Evolutionary conservation across 2,797 vertebrate genomes (phyloP), one percentile per base, ranked within the genome.

Genomic region (Myotis findleyi): DNA sequence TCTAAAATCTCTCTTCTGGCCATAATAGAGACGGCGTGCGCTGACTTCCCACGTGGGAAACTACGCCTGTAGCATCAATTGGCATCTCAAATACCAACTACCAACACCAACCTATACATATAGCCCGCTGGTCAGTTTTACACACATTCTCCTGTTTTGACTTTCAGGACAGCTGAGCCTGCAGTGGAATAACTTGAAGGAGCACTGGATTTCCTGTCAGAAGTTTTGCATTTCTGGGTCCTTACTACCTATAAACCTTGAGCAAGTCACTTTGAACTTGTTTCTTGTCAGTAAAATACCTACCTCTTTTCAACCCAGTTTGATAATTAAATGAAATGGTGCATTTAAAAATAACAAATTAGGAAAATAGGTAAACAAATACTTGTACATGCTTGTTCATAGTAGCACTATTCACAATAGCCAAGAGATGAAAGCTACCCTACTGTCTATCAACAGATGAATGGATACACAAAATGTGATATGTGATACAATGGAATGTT

Each of bases 1-100:
- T 97, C 97, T 98, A 96, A 98, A 97, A 97, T 95, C 87, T 98
- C 96, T 97, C 97, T 96, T 96, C 97, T 95, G 97, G 96, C 95
- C 95, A 79, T 86, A 95, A 95, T 76, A 96, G 96, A 96, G 51
- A 93, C 53, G 91, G 93, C 57, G 83, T 11, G 47, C 7, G 25
- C 83, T 97, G 97, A 97, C 98, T 97, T 91, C 62, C 49, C 4
- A 1, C 49, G 47, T 55, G 93, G 95, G 44, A 96, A 97, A 93
- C n/a, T 30, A 53, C 12, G 88, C 96, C 57, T 55, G 41, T 9
- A 71, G 23, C 10, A 14, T 77, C 64, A 13, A 1, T 11, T n/a
- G 75, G 49, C 57, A 30, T 55, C 23, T 36, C 57, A 21, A 49
- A 38, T 41, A 18, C 44, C 38, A 14, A 23, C 51, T 17, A n/a